Conservation (phyloP, 2,797 vertebrate species). For the Neomorphus geoffroyi region DNA sequence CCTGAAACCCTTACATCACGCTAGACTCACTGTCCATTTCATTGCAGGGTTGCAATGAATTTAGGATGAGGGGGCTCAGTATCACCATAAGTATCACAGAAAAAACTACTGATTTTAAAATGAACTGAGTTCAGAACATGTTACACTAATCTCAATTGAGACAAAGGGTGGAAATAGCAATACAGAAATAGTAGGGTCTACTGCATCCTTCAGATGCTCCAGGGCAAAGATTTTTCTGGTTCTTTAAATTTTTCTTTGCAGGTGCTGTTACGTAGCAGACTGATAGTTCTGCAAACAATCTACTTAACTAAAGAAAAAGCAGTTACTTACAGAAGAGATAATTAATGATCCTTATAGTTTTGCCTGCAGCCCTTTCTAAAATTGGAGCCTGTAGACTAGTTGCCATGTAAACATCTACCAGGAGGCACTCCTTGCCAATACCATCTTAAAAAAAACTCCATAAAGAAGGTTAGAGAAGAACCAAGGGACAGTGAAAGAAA, state of each 20-base stretch:
- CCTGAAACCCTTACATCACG: neutral
- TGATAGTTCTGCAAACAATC: neutral
- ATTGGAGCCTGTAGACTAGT: neutral
- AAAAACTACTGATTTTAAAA: neutral
- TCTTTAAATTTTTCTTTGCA: neutral
- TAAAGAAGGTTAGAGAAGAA: neutral
- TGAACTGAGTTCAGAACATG: neutral
- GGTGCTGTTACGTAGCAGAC: neutral
- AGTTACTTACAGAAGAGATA: slow-evolving; percentile 12
- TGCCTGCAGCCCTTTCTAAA: neutral
- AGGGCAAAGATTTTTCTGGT: neutral
- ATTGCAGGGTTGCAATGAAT: neutral
- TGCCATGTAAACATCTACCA: neutral
- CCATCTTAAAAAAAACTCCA: neutral
- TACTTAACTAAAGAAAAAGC: neutral
- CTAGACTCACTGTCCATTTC: neutral
- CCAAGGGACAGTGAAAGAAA: neutral
- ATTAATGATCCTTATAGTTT: slow-evolving; percentile 9
- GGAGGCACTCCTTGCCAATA: neutral
- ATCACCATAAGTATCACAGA: neutral
- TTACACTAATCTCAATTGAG: neutral
- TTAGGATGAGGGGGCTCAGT: neutral
- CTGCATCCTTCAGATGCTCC: neutral
- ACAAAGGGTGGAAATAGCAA: neutral
- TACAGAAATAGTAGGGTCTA: neutral